Conservation (phyloP, 2,888 invertebrate genomes). For the Noctua janthe region DNA sequence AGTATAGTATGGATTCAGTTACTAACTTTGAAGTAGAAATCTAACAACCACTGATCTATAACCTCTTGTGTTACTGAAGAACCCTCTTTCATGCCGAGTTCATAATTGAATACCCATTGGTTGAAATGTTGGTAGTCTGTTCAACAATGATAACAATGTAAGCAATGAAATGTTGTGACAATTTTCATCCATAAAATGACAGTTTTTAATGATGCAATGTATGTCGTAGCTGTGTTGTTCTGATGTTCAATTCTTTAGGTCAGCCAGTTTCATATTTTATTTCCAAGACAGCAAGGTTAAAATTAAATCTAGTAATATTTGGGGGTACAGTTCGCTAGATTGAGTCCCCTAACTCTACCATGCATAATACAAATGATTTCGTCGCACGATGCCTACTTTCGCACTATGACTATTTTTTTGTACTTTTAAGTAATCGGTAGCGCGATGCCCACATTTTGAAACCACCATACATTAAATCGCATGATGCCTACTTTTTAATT, state of each 20-base stretch:
- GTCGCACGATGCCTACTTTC: too few relatives aligned
- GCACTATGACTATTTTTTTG: too few relatives aligned
- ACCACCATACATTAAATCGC: too few relatives aligned
- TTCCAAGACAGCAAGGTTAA: not conserved
- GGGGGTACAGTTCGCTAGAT: not conserved
- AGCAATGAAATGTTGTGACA: not conserved
- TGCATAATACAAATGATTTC: too few relatives aligned
- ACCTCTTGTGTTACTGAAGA: constrained; percentile 10
- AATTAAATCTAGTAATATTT: not conserved
- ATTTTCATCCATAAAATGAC: not conserved
- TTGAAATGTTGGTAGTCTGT: constrained; percentile 13
- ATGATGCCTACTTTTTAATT: too few relatives aligned
- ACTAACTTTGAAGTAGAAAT: not conserved
- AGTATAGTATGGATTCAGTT: not conserved
- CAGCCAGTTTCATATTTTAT: not conserved
- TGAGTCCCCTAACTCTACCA: not conserved
- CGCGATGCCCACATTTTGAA: too few relatives aligned
- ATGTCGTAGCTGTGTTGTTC: not conserved
- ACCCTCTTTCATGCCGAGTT: not conserved
- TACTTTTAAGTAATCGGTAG: too few relatives aligned
- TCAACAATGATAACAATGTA: constrained; percentile 25
- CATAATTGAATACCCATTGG: constrained; percentile 12
- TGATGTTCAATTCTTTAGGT: not conserved
- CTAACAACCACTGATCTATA: not conserved
- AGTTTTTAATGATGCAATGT: not conserved